Conservation (phyloP, 2,888 invertebrate genomes). For the Diarsia rubi region DNA sequence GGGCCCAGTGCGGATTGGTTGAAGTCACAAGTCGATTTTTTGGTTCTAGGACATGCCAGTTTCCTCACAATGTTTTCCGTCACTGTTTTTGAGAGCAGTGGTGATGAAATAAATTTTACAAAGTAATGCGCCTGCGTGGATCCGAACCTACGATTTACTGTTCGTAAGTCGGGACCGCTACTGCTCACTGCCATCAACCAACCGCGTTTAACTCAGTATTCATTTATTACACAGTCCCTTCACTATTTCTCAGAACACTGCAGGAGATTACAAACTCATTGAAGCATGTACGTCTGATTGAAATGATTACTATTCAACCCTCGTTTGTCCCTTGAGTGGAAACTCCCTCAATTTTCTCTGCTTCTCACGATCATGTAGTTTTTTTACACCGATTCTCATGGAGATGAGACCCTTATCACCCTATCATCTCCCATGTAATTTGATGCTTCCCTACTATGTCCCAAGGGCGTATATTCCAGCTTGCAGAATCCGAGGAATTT, state of each 20-base stretch:
- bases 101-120: too few species aligned
- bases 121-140: too few species aligned
- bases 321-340: background rate
- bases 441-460: background rate
- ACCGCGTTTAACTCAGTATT: background rate
- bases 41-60: too few species aligned
- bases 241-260: background rate
- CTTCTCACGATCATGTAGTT: constrained; percentile 10
- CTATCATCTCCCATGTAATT: background rate
- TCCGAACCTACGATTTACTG: too few species aligned
- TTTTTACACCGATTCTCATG: constrained; percentile 27
- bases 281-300: constrained; percentile 8
- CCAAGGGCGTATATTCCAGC: background rate
- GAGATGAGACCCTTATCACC: constrained; percentile 21
- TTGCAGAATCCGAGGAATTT: background rate
- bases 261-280: background rate
- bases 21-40: too few species aligned
- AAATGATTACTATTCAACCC: constrained; percentile 42
- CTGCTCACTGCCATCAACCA: too few species aligned
- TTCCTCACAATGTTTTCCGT: too few species aligned
- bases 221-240: background rate
- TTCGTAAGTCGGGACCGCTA: too few species aligned
- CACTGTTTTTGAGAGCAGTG: too few species aligned
- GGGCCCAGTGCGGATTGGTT: too few species aligned
- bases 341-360: constrained; percentile 3